Base-by-base conservation (phyloP, 2,113 vertebrate genomes). In the Prolemur simus region DNA sequence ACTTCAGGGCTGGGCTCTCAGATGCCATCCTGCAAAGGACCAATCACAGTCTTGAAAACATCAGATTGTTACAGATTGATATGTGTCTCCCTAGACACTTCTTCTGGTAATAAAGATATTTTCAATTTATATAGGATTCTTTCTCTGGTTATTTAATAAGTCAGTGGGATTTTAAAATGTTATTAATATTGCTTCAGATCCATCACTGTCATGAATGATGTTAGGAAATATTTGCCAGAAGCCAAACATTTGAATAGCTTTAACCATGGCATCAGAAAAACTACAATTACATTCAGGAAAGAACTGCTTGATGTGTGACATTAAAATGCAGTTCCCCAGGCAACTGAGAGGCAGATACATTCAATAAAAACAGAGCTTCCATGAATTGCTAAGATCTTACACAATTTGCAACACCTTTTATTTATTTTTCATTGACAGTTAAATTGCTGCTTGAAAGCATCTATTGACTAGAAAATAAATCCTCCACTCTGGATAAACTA, bases 191-290 rank as follows among this genome's bases (percentile, higher is more conserved):
- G 88, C 73, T 95, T 97, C 60, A 63, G 80, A 89, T 87, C 74
- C 54, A 85, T 97, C 95, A 94, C 95, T 95, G 93, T 93, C 93
- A 85, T 66, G 58, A 94, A 92, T 37, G 63, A 96, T 77, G 69
- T 88, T 80, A 94, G 84, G 76, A 90, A 96, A 77, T 90, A 96
- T 89, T 96, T 93, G 60, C 87, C 42, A 90, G 96, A 84, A 95
- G 89, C 74, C 89, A 97, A 97, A 97, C 96, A 97, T 96, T 97
- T 97, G 85, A 97, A 95, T 66, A 83, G 71, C 66, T 96, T 94
- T 96, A 96, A 86, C 86, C 60, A 58, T 34, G n/a, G 87, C 66
- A 94, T 97, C 84, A 94, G 96, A 96, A 97, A 97, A 96, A 97
- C 94, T 90, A 92, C 94, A 97, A 94, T 97, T 97, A 97, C 78